These are phyloP conservation scores for Channallabes apus DNA, from an alignment of 2,797 vertebrate genomes.

Conservation along the genomic window DNA sequence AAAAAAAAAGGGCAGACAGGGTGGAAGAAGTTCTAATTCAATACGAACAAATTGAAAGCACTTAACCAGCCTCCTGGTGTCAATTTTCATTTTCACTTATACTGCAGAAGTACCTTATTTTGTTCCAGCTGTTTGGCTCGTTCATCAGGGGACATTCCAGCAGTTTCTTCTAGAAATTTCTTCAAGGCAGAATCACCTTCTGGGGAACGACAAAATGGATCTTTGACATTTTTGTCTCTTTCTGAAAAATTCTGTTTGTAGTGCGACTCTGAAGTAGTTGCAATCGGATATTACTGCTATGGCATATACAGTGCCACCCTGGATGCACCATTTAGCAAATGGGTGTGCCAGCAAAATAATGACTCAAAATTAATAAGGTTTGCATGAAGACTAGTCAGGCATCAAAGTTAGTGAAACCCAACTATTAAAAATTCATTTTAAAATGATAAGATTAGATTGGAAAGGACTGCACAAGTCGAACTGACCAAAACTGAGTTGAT, in stretches of 20 bases:
- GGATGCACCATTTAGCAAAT: not conserved
- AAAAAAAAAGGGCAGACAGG: not conserved
- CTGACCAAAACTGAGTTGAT: slow-evolving; percentile 85
- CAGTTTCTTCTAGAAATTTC: slow-evolving; percentile 88
- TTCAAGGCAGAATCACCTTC: slow-evolving; percentile 82
- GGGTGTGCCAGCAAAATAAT: not conserved
- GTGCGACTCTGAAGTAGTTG: not conserved
- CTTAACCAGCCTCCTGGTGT: not conserved
- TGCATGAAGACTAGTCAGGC: not conserved
- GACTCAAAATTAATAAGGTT: not conserved
- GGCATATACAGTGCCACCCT: not conserved
- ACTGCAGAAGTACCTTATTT: slow-evolving; percentile 77
- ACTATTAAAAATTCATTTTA: too few species aligned
- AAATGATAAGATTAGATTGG: too few species aligned
- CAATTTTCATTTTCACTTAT: not conserved
- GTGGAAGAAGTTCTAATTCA: not conserved
- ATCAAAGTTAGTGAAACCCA: too few species aligned
- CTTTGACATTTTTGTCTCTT: not conserved
- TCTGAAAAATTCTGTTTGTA: not conserved
- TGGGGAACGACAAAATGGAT: slow-evolving; percentile 41
- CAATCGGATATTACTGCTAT: not conserved
- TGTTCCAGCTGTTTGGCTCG: slow-evolving; percentile 88
- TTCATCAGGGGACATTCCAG: slow-evolving; percentile 83
- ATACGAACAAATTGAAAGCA: not conserved
- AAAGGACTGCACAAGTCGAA: not conserved